These are phyloP conservation scores for Drosophila persimilis DNA, from an alignment of 1,140 invertebrate genomes.

Conservation along the genomic window DNA sequence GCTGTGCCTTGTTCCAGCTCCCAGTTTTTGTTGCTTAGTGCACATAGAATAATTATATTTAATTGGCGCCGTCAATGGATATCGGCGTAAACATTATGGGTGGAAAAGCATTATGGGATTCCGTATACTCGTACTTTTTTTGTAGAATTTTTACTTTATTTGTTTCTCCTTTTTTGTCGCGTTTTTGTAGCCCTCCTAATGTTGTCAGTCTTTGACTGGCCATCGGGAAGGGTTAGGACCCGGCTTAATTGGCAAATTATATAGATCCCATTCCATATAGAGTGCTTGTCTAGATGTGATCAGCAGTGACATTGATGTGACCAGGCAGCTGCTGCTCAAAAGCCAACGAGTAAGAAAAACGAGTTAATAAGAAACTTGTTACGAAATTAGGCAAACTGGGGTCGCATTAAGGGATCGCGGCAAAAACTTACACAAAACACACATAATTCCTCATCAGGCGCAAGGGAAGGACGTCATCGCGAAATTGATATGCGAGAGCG, in stretches of 20 bases:
- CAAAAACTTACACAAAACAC: conserved; percentile 52
- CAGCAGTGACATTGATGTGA: conserved; percentile 76
- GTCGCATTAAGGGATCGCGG: conserved; percentile 50
- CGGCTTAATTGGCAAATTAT: conserved; percentile 78
- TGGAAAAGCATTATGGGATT: conserved; percentile 30
- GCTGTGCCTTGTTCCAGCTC: conserved; percentile 58
- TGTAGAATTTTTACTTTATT: conserved; percentile 26
- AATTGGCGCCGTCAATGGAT: conserved; percentile 57
- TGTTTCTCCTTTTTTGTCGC: conserved; percentile 11
- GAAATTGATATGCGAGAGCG: conserved; percentile 66
- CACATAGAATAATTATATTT: conserved; percentile 66
- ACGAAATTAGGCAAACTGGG: conserved; percentile 65
- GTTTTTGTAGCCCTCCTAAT: conserved; percentile 45
- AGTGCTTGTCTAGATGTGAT: conserved; percentile 75
- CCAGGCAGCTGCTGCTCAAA: conserved; percentile 55
- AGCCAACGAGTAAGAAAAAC: conserved; percentile 12
- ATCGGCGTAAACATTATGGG: conserved; percentile 43
- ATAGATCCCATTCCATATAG: conserved; percentile 52
- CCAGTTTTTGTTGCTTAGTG: conserved; percentile 26
- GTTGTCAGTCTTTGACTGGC: conserved; percentile 53
- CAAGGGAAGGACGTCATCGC: conserved; percentile 27
- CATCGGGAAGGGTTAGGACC: conserved; percentile 46
- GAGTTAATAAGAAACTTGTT: conserved; percentile 78
- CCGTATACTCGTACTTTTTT: conserved; percentile 4
- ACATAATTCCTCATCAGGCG: conserved; percentile 61